phyloP scores from a whole-genome alignment of 2,888 invertebrate genomes.

The Phalangium opilio region DNA sequence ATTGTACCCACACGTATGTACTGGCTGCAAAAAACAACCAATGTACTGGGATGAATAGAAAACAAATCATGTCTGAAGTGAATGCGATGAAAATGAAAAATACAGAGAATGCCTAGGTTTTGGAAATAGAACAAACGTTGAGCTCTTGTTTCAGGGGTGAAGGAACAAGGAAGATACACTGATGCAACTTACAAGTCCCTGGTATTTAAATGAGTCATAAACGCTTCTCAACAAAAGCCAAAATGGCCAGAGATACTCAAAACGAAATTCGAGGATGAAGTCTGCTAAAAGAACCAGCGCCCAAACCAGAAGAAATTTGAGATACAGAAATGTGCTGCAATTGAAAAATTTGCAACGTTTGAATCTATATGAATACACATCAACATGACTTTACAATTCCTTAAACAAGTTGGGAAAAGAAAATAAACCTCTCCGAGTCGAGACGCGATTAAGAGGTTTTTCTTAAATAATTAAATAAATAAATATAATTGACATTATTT shows the following conservation, averaged over 20 bases:
- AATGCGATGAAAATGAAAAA: conserved; percentile 96
- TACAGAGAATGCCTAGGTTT: conserved; percentile 95
- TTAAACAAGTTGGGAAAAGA: too few species aligned
- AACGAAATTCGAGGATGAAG: conserved; percentile 93
- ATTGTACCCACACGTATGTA: conserved; percentile 98
- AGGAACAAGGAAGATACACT: too few species aligned
- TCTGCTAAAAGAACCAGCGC: conserved; percentile 84
- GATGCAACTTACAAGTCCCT: conserved; percentile 72
- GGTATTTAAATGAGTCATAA: conserved; percentile 94
- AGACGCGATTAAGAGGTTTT: too few species aligned
- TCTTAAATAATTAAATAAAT: too few species aligned
- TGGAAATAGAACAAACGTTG: conserved; percentile 28
- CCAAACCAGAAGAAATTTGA: conserved; percentile 92
- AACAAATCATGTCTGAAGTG: conserved; percentile 96
- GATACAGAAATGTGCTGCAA: conserved; percentile 73
- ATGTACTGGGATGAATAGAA: conserved; percentile 95
- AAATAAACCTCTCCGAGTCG: too few species aligned
- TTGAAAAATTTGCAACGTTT: too few species aligned
- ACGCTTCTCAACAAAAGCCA: conserved; percentile 90
- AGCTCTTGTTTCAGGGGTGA: too few species aligned
- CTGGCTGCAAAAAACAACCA: conserved; percentile 96
- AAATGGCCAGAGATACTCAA: conserved; percentile 98
- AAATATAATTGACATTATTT: too few species aligned
- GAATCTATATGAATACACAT: too few species aligned
- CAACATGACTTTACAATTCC: too few species aligned